These are phyloP conservation scores for Esox niger DNA, from an alignment of 2,113 vertebrate species.

Conservation along the genomic window DNA sequence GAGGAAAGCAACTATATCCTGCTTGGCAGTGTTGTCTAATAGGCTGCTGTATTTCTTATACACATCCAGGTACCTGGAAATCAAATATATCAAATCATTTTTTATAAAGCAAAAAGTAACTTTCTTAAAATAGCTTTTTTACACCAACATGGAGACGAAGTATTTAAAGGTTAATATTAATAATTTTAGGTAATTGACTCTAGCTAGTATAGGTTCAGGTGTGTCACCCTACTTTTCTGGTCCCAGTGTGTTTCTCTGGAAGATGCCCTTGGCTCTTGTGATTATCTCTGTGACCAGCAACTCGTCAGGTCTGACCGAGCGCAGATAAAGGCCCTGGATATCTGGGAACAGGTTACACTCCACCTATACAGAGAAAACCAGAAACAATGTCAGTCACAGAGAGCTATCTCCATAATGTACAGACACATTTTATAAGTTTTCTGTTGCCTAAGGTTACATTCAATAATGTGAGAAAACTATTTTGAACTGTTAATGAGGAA, in stretches of 20 bases:
- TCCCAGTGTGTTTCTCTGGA: conserved; percentile 80
- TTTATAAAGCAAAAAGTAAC: conserved; percentile 3
- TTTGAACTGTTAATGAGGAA: too few relatives aligned
- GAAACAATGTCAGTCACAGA: background rate
- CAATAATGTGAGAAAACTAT: too few relatives aligned
- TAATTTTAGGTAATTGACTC: background rate
- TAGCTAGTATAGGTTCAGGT: background rate
- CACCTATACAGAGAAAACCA: conserved; percentile 71
- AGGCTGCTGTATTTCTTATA: conserved; percentile 81
- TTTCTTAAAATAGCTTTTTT: background rate
- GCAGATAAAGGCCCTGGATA: conserved; percentile 69
- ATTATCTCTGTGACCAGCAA: conserved; percentile 74
- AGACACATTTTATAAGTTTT: too few relatives aligned
- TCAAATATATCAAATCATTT: too few relatives aligned
- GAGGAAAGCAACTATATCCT: conserved; percentile 76
- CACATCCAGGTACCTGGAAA: conserved; percentile 81
- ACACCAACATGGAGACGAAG: background rate
- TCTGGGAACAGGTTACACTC: conserved; percentile 80
- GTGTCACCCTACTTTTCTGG: conserved; percentile 78
- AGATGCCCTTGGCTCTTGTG: conserved; percentile 71
- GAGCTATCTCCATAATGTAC: background rate
- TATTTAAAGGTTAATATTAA: background rate
- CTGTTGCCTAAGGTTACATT: too few relatives aligned
- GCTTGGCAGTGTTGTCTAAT: conserved; percentile 73
- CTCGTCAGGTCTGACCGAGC: conserved; percentile 76